These are phyloP conservation scores for Lysiphlebus fabarum DNA, from an alignment of 1,140 invertebrate species.

Conservation along the genomic window DNA sequence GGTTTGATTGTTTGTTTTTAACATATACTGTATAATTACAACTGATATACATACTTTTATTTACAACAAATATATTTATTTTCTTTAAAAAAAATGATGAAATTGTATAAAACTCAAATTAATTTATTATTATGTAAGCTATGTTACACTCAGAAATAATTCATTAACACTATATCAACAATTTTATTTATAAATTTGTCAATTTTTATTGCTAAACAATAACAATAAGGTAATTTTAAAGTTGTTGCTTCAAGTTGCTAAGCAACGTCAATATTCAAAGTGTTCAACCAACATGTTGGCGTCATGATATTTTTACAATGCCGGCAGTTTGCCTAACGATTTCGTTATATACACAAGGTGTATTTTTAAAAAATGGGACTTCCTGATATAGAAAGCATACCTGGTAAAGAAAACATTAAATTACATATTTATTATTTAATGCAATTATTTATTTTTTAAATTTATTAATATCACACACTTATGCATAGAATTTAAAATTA, in stretches of 20 bases:
- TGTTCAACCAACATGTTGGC: constrained; percentile 34
- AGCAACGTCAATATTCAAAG: constrained; percentile 38
- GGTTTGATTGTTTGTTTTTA: too few species aligned
- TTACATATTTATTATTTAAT: constrained; percentile 1
- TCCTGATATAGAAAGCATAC: constrained; percentile 44
- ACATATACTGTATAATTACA: too few species aligned
- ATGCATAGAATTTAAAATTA: not conserved
- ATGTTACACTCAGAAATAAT: too few species aligned
- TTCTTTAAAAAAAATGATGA: too few species aligned
- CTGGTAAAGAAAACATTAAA: constrained; percentile 39
- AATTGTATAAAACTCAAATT: too few species aligned
- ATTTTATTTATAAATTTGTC: too few species aligned
- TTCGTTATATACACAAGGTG: constrained; percentile 33
- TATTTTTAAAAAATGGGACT: constrained; percentile 36
- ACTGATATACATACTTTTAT: too few species aligned
- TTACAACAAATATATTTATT: too few species aligned
- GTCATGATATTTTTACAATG: constrained; percentile 17
- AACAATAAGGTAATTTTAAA: too few species aligned
- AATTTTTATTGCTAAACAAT: too few species aligned
- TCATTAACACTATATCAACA: too few species aligned
- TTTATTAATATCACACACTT: not conserved
- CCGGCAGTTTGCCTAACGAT: constrained; percentile 39
- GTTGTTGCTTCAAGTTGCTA: constrained; percentile 34
- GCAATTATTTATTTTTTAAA: constrained; percentile 1
- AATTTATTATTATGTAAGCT: too few species aligned